These are phyloP conservation scores for Toxostoma redivivum DNA, from an alignment of 2,113 vertebrate species.

Conservation along the genomic window DNA sequence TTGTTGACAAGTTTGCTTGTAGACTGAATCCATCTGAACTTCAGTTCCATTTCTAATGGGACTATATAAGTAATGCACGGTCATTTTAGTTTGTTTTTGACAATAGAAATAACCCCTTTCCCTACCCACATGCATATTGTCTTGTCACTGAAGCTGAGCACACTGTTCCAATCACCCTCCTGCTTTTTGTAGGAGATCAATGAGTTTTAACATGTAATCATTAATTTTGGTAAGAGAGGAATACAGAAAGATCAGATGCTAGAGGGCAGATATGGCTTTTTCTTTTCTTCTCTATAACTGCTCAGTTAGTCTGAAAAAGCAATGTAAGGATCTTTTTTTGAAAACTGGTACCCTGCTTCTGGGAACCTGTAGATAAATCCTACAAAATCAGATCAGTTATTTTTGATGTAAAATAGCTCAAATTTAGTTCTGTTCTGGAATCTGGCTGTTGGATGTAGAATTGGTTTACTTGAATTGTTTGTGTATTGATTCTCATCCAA, in stretches of 20 bases:
- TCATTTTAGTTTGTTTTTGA: neutral
- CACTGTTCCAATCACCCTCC: neutral
- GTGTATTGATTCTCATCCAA: neutral
- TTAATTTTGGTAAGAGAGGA: neutral
- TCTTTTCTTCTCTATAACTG: neutral
- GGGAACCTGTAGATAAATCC: neutral
- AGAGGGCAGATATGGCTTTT: neutral
- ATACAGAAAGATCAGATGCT: neutral
- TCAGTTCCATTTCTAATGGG: neutral
- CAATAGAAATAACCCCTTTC: neutral
- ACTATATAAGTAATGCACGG: fast-evolving
- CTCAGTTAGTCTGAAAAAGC: neutral
- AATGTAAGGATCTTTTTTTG: neutral
- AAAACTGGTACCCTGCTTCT: neutral
- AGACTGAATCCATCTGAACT: neutral
- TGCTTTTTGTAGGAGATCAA: neutral
- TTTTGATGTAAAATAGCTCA: neutral
- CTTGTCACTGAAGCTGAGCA: neutral
- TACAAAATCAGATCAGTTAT: neutral
- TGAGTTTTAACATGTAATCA: neutral
- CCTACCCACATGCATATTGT: neutral
- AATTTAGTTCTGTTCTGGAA: neutral
- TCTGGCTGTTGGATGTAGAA: neutral
- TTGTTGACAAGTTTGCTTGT: neutral
- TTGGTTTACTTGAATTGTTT: neutral